Base-by-base conservation (phyloP, 2,888 invertebrate genomes). In the Agapostemon virescens region DNA sequence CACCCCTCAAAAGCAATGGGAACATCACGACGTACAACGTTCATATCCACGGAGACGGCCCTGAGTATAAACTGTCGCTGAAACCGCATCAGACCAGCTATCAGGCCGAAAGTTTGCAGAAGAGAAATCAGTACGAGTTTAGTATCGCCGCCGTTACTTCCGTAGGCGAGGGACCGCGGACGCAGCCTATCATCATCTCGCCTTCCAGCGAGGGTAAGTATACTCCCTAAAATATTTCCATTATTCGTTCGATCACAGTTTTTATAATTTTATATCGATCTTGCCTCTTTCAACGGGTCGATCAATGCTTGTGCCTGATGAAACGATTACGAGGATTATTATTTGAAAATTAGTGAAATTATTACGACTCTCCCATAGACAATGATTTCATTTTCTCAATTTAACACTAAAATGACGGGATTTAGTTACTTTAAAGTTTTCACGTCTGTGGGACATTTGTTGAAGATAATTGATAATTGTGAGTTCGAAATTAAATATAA, bases 1-100 rank as follows among this genome's bases (percentile, higher is more conserved):
- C 98, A 23, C 98, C 98, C 0, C 93, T 95, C 30, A 95, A 95
- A 83, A 96, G 96, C 64, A 98, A 98, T 91, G 98, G 98, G 30
- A 90, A 92, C 75, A 91, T 93, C 78, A 92, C 91, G 36, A 91
- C 92, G 23, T 93, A 93, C 84, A 91, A 90, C 82, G 91, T 92
- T 69, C 92, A 92, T 84, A 89, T 92, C 42, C 89, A 90, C 9
- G 88, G 90, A 61, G 85, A 89, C 5, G 91, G 90, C 3, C 88
- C 89, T n/a, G 92, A 93, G 88, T 90, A 90, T 81, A 88, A 90
- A 45, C 88, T 91, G 20, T 84, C 90, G 7, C 71, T 92, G 38
- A 88, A 88, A 67, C 89, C 92, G 7, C 90, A 91, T 77, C 92
- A 93, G 80, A 93, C 93, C 63, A 90, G 90, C 83, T 93, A 92